A percentile compares a stretch with the other conserved stretches of the same genome.
phyloP scores from a whole-genome alignment of 2,797 vertebrate genomes.

The Sebastiscus tertius region DNA sequence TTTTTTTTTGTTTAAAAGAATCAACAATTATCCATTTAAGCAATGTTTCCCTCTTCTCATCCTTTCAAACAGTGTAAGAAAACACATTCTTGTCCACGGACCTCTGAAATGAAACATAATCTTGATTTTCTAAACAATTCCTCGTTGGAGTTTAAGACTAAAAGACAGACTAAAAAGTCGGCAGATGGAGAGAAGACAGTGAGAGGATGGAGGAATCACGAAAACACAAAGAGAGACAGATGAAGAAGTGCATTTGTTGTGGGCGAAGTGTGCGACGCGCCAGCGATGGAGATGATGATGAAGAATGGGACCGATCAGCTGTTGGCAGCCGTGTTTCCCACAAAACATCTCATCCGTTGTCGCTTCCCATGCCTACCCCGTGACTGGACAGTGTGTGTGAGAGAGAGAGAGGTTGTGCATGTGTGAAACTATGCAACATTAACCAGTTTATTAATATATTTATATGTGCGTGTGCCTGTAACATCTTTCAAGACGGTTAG shows the following conservation, averaged over 20 bases:
- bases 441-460: neutral
- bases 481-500: neutral
- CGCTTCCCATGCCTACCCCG: neutral
- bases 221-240: neutral
- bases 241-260: constrained; percentile 9
- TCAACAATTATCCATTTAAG: too few relatives aligned
- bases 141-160: neutral
- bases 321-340: constrained; percentile 26
- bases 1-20: too few relatives aligned
- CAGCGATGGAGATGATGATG: constrained; percentile 10
- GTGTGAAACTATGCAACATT: neutral
- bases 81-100: too few relatives aligned
- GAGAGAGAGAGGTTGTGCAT: neutral
- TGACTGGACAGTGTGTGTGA: neutral
- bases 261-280: neutral
- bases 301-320: constrained; percentile 43
- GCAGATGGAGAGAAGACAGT: neutral
- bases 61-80: neutral
- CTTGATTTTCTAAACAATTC: neutral
- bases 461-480: neutral
- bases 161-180: neutral
- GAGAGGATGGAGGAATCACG: neutral
- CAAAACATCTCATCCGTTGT: constrained; percentile 27
- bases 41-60: too few relatives aligned
- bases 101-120: neutral